These are phyloP conservation scores for Rhagologus leucostigma DNA, from an alignment of 2,113 vertebrate species.

Conservation along the genomic window DNA sequence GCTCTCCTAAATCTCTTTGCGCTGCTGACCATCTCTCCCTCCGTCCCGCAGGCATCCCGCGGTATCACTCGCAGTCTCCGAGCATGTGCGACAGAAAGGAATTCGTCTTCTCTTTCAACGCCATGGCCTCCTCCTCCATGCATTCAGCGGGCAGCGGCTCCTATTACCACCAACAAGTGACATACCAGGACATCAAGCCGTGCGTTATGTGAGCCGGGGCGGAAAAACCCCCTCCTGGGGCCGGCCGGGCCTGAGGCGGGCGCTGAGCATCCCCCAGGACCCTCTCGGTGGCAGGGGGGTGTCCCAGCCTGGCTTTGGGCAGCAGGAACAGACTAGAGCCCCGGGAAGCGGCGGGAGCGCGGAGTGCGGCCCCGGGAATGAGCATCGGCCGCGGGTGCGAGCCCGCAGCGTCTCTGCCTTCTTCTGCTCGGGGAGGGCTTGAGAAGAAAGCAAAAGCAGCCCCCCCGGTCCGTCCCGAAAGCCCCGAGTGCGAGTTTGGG, in stretches of 20 bases:
- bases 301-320: neutral
- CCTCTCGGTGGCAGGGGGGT: neutral
- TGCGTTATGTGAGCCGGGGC: slow-evolving; percentile 91
- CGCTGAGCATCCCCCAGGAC: neutral
- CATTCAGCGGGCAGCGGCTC: slow-evolving; percentile 85
- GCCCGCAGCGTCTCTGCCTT: neutral
- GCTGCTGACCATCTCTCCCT: neutral
- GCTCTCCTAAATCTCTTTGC: neutral
- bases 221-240: neutral
- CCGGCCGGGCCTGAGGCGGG: neutral
- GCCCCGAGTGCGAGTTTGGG: neutral
- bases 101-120: slow-evolving; percentile 99
- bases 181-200: slow-evolving; percentile 99
- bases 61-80: slow-evolving; percentile 96
- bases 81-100: slow-evolving; percentile 98
- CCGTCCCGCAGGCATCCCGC: slow-evolving; percentile 84
- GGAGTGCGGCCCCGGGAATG: neutral
- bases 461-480: neutral
- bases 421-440: neutral
- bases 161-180: slow-evolving; percentile 97
- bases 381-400: neutral
- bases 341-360: neutral
- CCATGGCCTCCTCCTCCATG: slow-evolving; percentile 97
- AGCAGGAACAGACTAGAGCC: neutral
- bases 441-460: neutral